Conservation (phyloP, 2,113 vertebrate species). For the Puntigrus tetrazona region DNA sequence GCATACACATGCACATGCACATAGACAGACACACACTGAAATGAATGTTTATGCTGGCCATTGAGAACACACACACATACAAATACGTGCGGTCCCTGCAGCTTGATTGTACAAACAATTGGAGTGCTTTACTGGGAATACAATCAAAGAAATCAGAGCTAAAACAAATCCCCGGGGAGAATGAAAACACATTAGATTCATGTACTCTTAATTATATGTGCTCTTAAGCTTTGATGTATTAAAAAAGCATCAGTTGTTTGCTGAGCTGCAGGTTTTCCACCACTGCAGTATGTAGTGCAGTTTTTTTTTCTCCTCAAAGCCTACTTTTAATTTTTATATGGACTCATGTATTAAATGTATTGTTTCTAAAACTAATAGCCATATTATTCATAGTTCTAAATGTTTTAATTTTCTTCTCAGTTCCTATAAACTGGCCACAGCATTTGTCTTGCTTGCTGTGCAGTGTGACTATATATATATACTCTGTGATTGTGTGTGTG, state of each 20-base stretch:
- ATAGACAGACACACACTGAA: slow-evolving; percentile 54
- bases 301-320: neutral
- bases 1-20: no score
- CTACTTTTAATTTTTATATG: neutral
- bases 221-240: slow-evolving; percentile 49
- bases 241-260: slow-evolving; percentile 41
- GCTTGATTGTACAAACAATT: slow-evolving; percentile 55
- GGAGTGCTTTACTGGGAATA: slow-evolving; percentile 55
- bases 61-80: neutral
- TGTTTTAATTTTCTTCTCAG: neutral
- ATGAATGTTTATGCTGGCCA: slow-evolving; percentile 39
- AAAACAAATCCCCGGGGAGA: slow-evolving; percentile 52
- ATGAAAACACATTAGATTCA: slow-evolving; percentile 55
- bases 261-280: slow-evolving; percentile 45
- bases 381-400: neutral
- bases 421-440: neutral
- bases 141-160: slow-evolving; percentile 57
- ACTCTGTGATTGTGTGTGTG: no score
- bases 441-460: neutral
- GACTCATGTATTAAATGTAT: slow-evolving; percentile 5
- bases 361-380: neutral
- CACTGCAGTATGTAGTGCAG: neutral
- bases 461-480: no score
- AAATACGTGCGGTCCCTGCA: slow-evolving; percentile 34
- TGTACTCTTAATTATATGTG: slow-evolving; percentile 51